phyloP scores from a whole-genome alignment of 2,797 vertebrate species.

The Spinus olivaceus region DNA sequence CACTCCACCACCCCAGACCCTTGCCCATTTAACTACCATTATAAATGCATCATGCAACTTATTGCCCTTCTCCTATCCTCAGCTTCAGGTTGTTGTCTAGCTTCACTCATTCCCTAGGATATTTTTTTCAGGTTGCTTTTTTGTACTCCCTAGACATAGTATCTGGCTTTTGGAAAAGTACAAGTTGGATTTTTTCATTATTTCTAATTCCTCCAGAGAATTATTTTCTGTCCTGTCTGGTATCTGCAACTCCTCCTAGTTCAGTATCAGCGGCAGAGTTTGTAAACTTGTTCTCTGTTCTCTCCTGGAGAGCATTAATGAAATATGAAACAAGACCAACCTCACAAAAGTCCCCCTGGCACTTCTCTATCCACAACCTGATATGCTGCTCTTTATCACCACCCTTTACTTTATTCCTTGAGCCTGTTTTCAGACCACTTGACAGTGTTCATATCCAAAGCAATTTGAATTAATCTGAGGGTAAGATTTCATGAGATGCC shows the following conservation, averaged over 20 bases:
- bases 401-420: conserved; percentile 47
- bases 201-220: neutral
- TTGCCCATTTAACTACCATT: neutral
- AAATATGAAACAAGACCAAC: conserved; percentile 52
- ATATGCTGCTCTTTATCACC: conserved; percentile 49
- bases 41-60: neutral
- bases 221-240: neutral
- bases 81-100: neutral
- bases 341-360: neutral
- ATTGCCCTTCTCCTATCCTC: neutral
- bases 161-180: neutral
- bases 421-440: conserved; percentile 49
- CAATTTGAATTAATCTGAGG: conserved; percentile 62
- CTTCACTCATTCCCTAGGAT: neutral
- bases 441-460: conserved; percentile 42
- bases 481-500: conserved; percentile 58
- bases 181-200: neutral
- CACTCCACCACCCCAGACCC: neutral
- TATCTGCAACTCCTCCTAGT: neutral
- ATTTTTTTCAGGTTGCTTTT: neutral
- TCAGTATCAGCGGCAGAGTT: neutral
- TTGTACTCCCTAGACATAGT: neutral
- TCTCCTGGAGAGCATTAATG: conserved; percentile 31
- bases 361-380: conserved; percentile 27
- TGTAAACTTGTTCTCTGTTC: conserved; percentile 3